Percentiles rank a stretch among this genome's conserved stretches.
phyloP scores from a whole-genome alignment of 2,797 vertebrate genomes.

The Clarias pachynema region DNA sequence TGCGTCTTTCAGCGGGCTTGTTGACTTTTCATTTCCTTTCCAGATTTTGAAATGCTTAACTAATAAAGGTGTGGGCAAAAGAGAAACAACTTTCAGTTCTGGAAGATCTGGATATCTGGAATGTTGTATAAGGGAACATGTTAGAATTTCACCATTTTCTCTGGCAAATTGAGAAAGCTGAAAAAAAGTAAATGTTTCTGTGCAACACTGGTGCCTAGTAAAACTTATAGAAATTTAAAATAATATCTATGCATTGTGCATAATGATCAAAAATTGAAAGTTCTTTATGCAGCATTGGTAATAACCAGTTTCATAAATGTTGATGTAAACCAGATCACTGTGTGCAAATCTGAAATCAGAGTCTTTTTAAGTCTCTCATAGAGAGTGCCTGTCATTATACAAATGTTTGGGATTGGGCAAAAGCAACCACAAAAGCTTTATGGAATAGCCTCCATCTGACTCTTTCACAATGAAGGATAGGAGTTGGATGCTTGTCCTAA shows the following conservation, averaged over 20 bases:
- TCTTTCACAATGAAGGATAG: slow-evolving; percentile 40
- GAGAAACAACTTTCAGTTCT: neutral
- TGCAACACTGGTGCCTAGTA: neutral
- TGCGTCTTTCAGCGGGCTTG: too few relatives aligned
- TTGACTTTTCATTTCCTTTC: neutral
- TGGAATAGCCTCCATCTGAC: slow-evolving; percentile 28
- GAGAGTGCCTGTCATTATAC: slow-evolving; percentile 24
- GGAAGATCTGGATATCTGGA: neutral
- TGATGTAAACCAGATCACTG: slow-evolving; percentile 51
- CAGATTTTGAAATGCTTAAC: neutral
- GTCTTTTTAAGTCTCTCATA: slow-evolving; percentile 34
- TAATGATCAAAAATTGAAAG: slow-evolving; percentile 6
- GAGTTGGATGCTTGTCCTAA: slow-evolving; percentile 31
- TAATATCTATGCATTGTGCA: neutral
- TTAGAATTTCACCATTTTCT: neutral
- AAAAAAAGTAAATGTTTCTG: neutral
- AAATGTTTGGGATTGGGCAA: slow-evolving; percentile 31
- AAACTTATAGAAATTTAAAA: neutral
- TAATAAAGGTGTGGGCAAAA: neutral
- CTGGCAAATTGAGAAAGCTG: too few relatives aligned
- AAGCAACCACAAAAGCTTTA: slow-evolving; percentile 28
- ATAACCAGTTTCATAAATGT: slow-evolving; percentile 33
- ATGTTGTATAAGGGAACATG: neutral
- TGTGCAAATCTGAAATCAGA: slow-evolving; percentile 55
- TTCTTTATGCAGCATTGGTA: neutral